Evolutionary conservation across 2,113 vertebrate genomes (phyloP).

Genomic region (Rhegmatorhina hoffmannsi): DNA sequence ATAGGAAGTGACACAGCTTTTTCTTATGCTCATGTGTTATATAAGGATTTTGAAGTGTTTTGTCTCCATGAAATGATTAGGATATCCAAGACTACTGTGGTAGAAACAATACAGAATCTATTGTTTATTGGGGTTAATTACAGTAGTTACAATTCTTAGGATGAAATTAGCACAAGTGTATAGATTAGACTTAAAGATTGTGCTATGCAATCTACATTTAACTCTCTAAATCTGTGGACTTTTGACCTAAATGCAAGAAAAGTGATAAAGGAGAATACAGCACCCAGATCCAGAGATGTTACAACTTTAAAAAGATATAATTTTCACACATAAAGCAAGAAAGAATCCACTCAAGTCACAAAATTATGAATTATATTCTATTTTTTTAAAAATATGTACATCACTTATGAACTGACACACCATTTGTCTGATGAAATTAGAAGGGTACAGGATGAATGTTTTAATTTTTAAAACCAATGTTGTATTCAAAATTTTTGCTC

Average conservation of each 20-base stretch:
- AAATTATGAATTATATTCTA: not conserved
- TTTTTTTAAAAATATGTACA: not conserved
- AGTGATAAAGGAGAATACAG: not conserved
- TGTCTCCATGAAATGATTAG: not conserved
- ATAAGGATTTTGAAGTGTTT: not conserved
- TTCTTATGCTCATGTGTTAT: not conserved
- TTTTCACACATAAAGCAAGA: not conserved
- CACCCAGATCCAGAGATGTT: not conserved
- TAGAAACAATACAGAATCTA: not conserved
- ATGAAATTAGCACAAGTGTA: not conserved
- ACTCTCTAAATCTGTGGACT: not conserved
- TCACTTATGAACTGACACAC: not conserved
- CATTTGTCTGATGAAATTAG: not conserved
- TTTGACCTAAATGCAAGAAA: not conserved
- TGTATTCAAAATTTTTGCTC: not conserved
- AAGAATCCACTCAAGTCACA: not conserved
- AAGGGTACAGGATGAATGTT: not conserved
- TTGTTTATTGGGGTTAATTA: not conserved
- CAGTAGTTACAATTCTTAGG: not conserved
- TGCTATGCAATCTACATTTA: not conserved
- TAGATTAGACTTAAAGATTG: not conserved
- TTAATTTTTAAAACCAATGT: not conserved
- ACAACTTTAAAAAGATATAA: accelerated
- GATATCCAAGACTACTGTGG: not conserved
- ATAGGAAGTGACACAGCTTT: not conserved